Base-by-base conservation (phyloP, 2,113 vertebrate genomes). In the Sinosuthora webbiana region DNA sequence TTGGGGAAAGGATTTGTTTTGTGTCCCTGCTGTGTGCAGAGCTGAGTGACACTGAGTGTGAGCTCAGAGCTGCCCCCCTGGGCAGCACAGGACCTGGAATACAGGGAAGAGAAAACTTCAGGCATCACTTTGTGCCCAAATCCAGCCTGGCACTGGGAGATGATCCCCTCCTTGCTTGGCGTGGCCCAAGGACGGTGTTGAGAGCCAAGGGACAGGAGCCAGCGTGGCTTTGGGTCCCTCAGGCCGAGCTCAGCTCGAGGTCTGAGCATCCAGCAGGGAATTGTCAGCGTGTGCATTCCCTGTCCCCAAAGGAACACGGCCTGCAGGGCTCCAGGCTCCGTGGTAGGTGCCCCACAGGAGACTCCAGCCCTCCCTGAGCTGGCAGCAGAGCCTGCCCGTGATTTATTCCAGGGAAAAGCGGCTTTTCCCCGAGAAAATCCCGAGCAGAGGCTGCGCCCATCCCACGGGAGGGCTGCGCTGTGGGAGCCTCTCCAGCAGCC, bases 181-280 rank as follows among this genome's bases (percentile, higher is more conserved):
- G 0, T 4, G 74, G 57, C 65, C 19, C 4, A 13, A 35, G 35
- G 49, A 19, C n/a, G 42, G 20, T 2, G 0, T 4, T 24, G 45
- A 83, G n/a, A 25, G 37, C 52, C 39, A 8, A 55, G 62, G 45
- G 44, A 11, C 11, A 1, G 0, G 17, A 7, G 14, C 17, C 50
- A 19, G 30, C 0, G 0, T 11, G 49, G 79, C 25, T 53, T 55
- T 2, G 8, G 37, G 62, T 50, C 65, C 7, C 4, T 2, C 27
- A 15, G 75, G 83, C 45, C 13, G 50, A 24, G 3, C 57, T 17
- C 11, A 3, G 44, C 78, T 62, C 31, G 0, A 1, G 33, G 30
- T n/a, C 6, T 10, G 35, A 68, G 56, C 6, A 7, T 33, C 57
- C 18, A 0, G 59, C 17, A 73, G 71, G 50, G 49, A 11, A 0